Base-by-base conservation (phyloP, 1,140 invertebrate genomes). In the Pinna nobilis region DNA sequence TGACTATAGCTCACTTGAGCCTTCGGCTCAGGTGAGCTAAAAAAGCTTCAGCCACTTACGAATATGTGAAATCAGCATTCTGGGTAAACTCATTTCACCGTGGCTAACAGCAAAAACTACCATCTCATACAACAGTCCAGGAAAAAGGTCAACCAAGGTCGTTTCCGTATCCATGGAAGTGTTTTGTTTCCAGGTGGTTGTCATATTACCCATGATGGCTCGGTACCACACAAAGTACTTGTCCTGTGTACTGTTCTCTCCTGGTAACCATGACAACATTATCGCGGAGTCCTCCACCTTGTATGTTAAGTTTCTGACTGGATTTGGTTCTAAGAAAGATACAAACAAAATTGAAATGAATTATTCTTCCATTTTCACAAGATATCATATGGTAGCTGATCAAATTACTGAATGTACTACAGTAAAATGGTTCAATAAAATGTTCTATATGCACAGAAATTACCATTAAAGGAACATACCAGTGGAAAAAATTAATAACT, bases 111-210 rank as follows among this genome's bases (percentile, higher is more conserved):
- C 76, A 44, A 70, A 63, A 13, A 82, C 72, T 23, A 68, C 61
- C 30, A 82, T 41, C 37, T 82, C 64, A 51, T 82, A 82, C 63
- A 41, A 55, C 49, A 80, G 74, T 9, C 81, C 81, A 9, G 81
- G 78, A 50, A 79, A 80, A 39, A 77, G 64, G 7, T 63, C 73
- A 0, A 51, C 55, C 11, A 80, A 32, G n/a, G 33, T 20, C 1
- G 57, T 49, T 3, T 50, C 23, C 4, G 20, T 30, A 2, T 63
- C n/a, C 4, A 20, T 51, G 6, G 70, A 63, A 4, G 60, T 57
- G 9, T 55, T 65, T 44, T 77, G 61, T 49, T 72, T 51, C 69
- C 72, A 79, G 3, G 13, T 25, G 25, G 64, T 30, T 18, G 35
- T 28, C 0, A 37, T 49, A n/a, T 67, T 41, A 13, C 50, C 55